These are phyloP conservation scores for Eriocheir sinensis DNA, from an alignment of 1,140 invertebrate genomes.

Conservation along the genomic window DNA sequence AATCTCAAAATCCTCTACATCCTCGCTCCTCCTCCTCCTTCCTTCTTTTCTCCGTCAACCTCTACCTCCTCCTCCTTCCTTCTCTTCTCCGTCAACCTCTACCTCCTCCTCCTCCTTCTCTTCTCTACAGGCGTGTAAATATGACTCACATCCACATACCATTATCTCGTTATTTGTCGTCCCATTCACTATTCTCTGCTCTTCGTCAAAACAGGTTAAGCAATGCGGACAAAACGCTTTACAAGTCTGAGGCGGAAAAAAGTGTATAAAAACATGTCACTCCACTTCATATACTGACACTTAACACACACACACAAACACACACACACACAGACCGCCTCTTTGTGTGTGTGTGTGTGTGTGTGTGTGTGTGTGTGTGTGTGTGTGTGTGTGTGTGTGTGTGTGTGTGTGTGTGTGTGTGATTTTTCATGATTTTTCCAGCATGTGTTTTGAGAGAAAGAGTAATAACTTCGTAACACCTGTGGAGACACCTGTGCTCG, in stretches of 20 bases:
- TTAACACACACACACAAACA: neutral
- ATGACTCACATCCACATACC: too few species aligned
- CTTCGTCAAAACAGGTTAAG: too few species aligned
- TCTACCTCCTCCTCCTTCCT: neutral
- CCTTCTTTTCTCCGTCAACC: neutral
- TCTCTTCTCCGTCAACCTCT: neutral
- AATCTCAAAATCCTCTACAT: too few species aligned
- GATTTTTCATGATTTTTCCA: neutral
- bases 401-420: constrained; percentile 22
- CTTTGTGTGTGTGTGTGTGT: constrained; percentile 22
- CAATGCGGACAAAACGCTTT: too few species aligned
- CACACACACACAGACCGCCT: neutral
- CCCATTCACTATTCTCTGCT: too few species aligned
- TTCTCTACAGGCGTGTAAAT: too few species aligned
- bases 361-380: constrained; percentile 22
- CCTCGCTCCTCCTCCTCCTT: neutral
- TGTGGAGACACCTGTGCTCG: neutral
- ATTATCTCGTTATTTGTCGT: too few species aligned
- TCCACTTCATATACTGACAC: too few species aligned
- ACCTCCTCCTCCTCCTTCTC: neutral
- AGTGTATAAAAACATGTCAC: too few species aligned
- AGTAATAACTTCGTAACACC: neutral
- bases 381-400: constrained; percentile 22
- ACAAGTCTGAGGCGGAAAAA: too few species aligned
- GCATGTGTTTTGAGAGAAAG: neutral